A percentile compares a stretch with the other conserved stretches of the same genome.
phyloP scores from a whole-genome alignment of 2,888 invertebrate genomes.

The Gymnocheta viridis region DNA sequence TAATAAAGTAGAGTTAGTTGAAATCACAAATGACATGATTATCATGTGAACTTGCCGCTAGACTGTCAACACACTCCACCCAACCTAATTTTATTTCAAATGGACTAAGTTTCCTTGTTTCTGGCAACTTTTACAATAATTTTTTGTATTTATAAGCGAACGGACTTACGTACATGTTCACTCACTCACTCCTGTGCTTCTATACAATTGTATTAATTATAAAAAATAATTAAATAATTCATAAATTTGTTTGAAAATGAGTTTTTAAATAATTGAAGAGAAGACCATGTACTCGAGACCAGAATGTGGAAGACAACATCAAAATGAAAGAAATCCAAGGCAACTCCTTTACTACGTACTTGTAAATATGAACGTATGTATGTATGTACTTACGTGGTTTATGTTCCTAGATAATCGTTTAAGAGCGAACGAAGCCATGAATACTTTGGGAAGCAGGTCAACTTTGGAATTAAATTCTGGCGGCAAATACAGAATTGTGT shows the following conservation, averaged over 20 bases:
- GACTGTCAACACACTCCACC: too few relatives aligned
- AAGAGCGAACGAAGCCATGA: neutral
- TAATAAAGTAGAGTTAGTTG: too few relatives aligned
- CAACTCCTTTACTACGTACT: neutral
- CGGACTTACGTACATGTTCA: neutral
- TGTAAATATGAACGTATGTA: neutral
- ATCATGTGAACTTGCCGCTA: too few relatives aligned
- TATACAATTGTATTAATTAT: neutral
- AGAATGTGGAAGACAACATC: neutral
- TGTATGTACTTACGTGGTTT: too few relatives aligned
- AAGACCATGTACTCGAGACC: neutral
- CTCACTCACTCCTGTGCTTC: neutral
- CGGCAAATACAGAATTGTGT: neutral
- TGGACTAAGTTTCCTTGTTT: neutral
- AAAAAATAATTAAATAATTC: constrained; percentile 49
- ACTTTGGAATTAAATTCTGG: neutral
- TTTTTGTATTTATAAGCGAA: neutral
- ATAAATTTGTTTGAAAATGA: constrained; percentile 59
- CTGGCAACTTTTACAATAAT: neutral
- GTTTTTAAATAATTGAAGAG: constrained; percentile 53
- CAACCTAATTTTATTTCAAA: too few relatives aligned
- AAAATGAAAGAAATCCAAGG: neutral
- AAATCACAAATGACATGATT: too few relatives aligned
- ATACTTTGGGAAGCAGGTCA: constrained; percentile 17
- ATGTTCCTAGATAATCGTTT: constrained; percentile 6